Evolutionary conservation across 2,888 invertebrate genomes (phyloP).

Genomic region (Agrotis ipsilon): DNA sequence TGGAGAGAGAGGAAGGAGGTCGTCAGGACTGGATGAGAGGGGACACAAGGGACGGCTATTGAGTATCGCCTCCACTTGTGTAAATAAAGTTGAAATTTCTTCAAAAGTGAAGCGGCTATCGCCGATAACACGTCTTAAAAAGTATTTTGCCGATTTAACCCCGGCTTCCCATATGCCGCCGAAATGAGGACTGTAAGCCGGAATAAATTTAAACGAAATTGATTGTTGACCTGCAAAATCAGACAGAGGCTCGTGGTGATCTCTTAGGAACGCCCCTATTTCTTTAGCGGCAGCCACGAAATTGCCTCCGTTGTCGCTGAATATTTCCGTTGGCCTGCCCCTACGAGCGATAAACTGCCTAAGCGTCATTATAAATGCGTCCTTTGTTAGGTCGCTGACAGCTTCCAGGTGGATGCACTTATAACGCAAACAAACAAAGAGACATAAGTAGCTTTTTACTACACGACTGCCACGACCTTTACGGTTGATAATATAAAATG

Average conservation of each 20-base stretch:
- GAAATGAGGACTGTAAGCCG: conserved; percentile 6
- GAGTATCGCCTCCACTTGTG: conserved; percentile 24
- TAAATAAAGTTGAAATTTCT: conserved; percentile 16
- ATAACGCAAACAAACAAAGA: no score
- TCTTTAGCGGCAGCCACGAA: no score
- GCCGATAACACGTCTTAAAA: conserved; percentile 4
- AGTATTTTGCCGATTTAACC: not conserved
- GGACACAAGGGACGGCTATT: conserved; percentile 28
- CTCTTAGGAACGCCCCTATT: no score
- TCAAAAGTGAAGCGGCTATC: conserved; percentile 4
- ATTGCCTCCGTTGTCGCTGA: no score
- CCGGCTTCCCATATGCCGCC: conserved; percentile 9
- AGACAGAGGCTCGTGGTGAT: no score
- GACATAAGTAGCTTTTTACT: no score
- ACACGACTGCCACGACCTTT: not conserved
- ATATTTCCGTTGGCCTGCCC: no score
- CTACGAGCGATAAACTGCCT: no score
- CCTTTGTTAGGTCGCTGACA: no score
- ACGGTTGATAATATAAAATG: no score
- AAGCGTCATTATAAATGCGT: no score
- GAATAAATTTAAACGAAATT: not conserved
- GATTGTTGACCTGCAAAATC: not conserved
- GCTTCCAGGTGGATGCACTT: no score
- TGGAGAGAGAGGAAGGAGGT: conserved; percentile 4
- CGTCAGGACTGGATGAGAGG: conserved; percentile 13